phyloP scores from a whole-genome alignment of 2,113 vertebrate genomes.

The Eublepharis macularius region DNA sequence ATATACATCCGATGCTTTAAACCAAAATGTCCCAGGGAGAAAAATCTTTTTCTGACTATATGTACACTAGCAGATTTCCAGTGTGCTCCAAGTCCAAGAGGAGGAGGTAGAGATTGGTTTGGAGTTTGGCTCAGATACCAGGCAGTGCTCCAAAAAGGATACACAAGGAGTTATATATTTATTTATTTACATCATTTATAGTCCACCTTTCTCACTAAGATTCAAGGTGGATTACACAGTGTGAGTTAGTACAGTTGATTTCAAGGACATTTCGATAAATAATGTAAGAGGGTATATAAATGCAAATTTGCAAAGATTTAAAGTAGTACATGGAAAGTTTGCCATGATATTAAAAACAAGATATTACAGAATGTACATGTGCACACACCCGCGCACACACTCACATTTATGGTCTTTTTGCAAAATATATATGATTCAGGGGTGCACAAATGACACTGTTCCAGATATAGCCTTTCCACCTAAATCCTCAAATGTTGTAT shows the following conservation, averaged over 20 bases:
- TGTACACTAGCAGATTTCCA: neutral
- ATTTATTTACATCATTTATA: no score
- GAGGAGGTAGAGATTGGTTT: conserved; percentile 33
- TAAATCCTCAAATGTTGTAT: neutral
- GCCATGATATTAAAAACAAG: neutral
- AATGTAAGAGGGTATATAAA: no score
- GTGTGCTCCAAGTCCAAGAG: conserved; percentile 11
- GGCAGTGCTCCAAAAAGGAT: neutral
- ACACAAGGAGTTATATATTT: no score
- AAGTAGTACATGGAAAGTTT: neutral
- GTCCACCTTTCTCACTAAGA: no score
- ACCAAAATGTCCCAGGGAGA: neutral
- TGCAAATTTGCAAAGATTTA: no score
- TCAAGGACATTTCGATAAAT: no score
- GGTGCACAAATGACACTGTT: neutral
- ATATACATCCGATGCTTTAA: neutral
- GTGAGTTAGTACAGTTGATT: no score
- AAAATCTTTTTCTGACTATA: neutral
- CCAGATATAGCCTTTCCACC: neutral
- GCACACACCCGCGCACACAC: neutral
- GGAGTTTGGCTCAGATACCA: conserved; percentile 5
- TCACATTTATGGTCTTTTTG: neutral
- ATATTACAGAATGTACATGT: neutral
- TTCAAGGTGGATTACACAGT: no score
- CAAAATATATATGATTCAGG: neutral